phyloP scores from a whole-genome alignment of 2,797 vertebrate genomes.

The Pitangus sulphuratus region DNA sequence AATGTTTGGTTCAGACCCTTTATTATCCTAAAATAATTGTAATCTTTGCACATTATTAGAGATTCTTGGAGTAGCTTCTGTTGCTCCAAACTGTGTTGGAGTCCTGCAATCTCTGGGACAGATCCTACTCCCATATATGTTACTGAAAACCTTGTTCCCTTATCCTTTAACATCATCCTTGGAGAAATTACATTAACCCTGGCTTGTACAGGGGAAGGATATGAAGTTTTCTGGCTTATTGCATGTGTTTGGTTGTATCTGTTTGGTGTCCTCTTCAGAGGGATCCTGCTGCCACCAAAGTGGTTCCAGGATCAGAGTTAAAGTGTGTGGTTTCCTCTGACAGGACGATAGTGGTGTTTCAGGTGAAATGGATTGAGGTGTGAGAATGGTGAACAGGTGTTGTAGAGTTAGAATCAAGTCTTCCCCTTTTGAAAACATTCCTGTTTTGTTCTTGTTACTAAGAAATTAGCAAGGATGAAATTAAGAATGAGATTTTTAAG shows the following conservation, averaged over 20 bases:
- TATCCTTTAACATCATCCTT: not conserved
- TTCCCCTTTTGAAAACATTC: not conserved
- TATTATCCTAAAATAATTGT: not conserved
- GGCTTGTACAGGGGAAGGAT: not conserved
- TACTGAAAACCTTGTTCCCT: not conserved
- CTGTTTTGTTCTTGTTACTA: not conserved
- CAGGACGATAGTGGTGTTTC: not conserved
- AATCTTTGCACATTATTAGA: not conserved
- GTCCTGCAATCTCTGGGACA: not conserved
- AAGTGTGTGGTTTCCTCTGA: fast-evolving
- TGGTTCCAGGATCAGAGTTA: not conserved
- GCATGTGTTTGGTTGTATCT: not conserved
- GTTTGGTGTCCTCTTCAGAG: not conserved
- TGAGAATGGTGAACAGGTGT: not conserved
- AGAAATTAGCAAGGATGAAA: not conserved
- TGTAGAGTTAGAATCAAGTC: not conserved
- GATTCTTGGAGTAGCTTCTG: not conserved
- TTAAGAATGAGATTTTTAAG: not conserved
- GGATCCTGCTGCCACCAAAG: not conserved
- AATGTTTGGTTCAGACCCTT: not conserved
- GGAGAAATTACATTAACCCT: not conserved
- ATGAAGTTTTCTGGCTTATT: not conserved
- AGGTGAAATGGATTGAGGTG: not conserved
- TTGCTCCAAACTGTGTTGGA: not conserved
- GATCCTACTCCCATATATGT: not conserved